These are phyloP conservation scores for Coccyzus lansbergi DNA, from an alignment of 2,797 vertebrate species.

Conservation along the genomic window DNA sequence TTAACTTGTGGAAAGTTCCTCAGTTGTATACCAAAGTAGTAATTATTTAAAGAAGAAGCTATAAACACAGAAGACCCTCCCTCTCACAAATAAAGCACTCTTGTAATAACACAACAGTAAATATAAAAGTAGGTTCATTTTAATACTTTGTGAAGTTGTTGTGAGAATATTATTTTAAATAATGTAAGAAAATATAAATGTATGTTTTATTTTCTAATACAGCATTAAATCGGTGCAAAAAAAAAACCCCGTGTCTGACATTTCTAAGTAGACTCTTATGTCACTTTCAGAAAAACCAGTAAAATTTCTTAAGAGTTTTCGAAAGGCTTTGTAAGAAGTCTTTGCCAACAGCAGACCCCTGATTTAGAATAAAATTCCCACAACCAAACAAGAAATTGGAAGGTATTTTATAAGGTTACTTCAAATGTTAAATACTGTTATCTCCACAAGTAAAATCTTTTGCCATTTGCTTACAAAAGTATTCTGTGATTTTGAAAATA, in stretches of 20 bases:
- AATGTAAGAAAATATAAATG: neutral
- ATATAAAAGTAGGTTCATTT: neutral
- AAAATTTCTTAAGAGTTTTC: neutral
- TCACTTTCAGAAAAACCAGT: neutral
- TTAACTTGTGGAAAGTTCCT: neutral
- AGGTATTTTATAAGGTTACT: neutral
- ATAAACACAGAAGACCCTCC: neutral
- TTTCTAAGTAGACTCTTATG: neutral
- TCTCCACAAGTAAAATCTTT: neutral
- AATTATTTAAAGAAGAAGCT: neutral
- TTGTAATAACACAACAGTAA: neutral
- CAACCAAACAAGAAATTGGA: neutral
- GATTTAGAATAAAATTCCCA: neutral
- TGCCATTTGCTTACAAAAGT: neutral
- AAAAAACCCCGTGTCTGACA: neutral
- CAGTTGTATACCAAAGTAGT: neutral
- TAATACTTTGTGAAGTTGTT: neutral
- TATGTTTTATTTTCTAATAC: constrained; percentile 35
- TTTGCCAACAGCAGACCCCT: neutral
- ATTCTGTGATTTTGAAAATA: neutral
- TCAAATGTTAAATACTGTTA: neutral
- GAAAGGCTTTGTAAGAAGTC: neutral
- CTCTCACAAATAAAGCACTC: neutral
- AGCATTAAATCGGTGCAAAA: neutral
- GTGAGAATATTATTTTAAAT: neutral